Percentiles rank a stretch among this genome's conserved stretches.
Evolutionary conservation across 1,140 invertebrate genomes (phyloP).

Genomic region (Parasteatoda tepidariorum): DNA sequence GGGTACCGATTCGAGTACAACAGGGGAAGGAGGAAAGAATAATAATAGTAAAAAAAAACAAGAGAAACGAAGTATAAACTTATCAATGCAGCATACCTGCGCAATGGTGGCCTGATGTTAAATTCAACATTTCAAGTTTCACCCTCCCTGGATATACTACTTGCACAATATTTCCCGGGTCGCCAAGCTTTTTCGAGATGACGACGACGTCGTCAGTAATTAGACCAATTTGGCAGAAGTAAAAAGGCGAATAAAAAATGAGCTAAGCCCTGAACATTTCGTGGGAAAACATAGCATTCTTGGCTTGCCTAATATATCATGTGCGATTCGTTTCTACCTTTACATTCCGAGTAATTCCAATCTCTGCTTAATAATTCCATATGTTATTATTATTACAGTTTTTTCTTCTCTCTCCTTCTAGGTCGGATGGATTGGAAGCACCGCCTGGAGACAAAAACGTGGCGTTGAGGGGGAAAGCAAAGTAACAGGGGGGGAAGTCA

Average conservation of each 20-base stretch:
- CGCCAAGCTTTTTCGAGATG: background rate
- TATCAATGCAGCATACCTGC: constrained; percentile 31
- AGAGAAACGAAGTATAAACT: background rate
- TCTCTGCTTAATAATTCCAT: constrained; percentile 59
- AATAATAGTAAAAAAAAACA: constrained; percentile 12
- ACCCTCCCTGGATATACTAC: background rate
- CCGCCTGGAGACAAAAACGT: constrained; percentile 31
- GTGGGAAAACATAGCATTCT: constrained; percentile 55
- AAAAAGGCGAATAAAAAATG: constrained; percentile 54
- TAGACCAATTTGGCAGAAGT: constrained; percentile 54
- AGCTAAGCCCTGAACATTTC: constrained; percentile 50
- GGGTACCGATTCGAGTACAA: constrained; percentile 39
- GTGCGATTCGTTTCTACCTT: constrained; percentile 59
- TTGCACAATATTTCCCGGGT: constrained; percentile 52
- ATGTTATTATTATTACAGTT: constrained; percentile 50
- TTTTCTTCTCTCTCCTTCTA: constrained; percentile 41
- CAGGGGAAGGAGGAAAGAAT: constrained; percentile 13
- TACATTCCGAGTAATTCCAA: constrained; percentile 58
- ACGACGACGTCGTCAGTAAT: constrained; percentile 40
- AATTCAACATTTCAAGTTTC: constrained; percentile 45
- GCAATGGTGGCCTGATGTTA: constrained; percentile 45
- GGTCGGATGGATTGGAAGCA: constrained; percentile 40
- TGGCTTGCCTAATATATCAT: constrained; percentile 53
- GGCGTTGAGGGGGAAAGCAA: constrained; percentile 20
- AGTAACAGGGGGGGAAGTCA: background rate